A percentile compares a stretch with the other conserved stretches of the same genome.
Conservation (phyloP, 2,888 invertebrate genomes). For the Gari tellinella region DNA sequence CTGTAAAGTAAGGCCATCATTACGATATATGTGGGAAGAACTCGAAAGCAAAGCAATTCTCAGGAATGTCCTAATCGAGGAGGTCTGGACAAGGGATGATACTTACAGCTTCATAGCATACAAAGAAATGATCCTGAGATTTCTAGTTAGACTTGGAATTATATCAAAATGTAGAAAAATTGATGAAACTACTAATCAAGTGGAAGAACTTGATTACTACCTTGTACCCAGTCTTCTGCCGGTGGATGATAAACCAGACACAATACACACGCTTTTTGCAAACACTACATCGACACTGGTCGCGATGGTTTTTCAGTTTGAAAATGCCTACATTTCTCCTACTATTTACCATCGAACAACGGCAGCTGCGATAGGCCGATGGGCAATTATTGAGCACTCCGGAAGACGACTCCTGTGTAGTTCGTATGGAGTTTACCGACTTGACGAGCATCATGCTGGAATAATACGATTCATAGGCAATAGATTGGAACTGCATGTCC, state of each 20-base stretch:
- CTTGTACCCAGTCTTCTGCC: slow-evolving; percentile 25
- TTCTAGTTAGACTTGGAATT: slow-evolving; percentile 20
- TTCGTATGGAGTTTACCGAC: slow-evolving; percentile 10
- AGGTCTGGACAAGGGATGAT: slow-evolving; percentile 7
- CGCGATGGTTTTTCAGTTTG: slow-evolving; percentile 12
- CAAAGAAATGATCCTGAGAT: slow-evolving; percentile 16
- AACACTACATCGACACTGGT: background rate
- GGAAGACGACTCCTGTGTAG: slow-evolving; percentile 8
- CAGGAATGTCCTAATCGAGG: slow-evolving; percentile 12
- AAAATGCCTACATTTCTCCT: slow-evolving; percentile 8
- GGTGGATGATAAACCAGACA: background rate
- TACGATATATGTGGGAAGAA: slow-evolving; percentile 5
- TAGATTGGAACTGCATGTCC: slow-evolving; percentile 10
- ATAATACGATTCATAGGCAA: slow-evolving; percentile 14
- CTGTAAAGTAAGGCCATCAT: slow-evolving; percentile 1
- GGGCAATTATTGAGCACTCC: slow-evolving; percentile 17
- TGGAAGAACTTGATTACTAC: slow-evolving; percentile 11
- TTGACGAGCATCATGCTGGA: slow-evolving; percentile 26
- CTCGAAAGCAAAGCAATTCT: slow-evolving; percentile 13
- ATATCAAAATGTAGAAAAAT: slow-evolving; percentile 8
- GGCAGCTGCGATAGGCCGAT: slow-evolving; percentile 23
- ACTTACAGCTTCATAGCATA: slow-evolving; percentile 11
- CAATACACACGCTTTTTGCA: background rate
- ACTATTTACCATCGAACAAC: slow-evolving; percentile 22
- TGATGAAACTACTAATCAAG: background rate